Evolutionary conservation across 2,113 vertebrate species (phyloP).

Genomic region (Leiothrix lutea): DNA sequence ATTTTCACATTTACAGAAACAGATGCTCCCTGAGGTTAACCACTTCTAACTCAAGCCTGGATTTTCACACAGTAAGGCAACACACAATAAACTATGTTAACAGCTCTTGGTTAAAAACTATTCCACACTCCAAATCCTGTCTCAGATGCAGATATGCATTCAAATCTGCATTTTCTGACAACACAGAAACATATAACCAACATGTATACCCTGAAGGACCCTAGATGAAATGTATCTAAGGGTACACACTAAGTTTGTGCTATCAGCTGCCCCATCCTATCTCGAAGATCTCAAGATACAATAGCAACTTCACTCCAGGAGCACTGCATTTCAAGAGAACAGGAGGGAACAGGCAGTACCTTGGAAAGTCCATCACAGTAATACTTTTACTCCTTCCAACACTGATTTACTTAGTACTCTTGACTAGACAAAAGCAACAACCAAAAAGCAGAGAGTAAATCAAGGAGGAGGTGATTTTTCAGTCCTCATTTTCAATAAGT

Average conservation of each 20-base stretch:
- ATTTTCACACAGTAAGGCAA: neutral
- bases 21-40: neutral
- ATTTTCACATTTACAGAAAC: neutral
- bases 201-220: neutral
- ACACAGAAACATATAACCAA: neutral
- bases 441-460: neutral
- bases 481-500: neutral
- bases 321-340: neutral
- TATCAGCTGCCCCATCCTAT: neutral
- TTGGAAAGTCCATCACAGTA: neutral
- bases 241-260: neutral
- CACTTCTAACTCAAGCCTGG: neutral
- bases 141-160: neutral
- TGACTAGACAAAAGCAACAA: neutral
- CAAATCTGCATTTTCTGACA: neutral
- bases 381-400: neutral
- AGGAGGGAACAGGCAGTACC: neutral
- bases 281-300: neutral
- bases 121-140: neutral
- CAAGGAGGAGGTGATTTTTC: neutral
- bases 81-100: too few species aligned
- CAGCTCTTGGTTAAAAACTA: neutral
- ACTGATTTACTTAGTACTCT: neutral
- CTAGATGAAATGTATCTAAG: neutral
- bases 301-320: neutral